Base-by-base conservation (phyloP, 2,113 vertebrate species). In the Corythornis cristatus region DNA sequence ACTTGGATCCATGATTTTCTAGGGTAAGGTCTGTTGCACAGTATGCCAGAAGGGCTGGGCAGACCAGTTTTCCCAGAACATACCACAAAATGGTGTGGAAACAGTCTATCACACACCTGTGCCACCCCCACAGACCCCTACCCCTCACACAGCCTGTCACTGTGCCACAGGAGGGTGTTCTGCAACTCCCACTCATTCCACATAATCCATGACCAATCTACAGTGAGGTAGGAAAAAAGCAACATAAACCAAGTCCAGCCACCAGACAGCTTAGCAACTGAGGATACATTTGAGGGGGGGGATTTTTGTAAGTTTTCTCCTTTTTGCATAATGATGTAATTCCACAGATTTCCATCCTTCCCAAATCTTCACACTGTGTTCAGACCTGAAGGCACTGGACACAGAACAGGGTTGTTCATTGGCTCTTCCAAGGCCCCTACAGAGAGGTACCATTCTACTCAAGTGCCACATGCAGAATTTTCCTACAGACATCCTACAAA, bases 201-300 rank as follows among this genome's bases (percentile, higher is more conserved):
- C 33, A 8, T 15, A 42, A 33, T 28, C n/a, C 11, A 12, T 12
- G 40, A 5, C 48, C 58, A 37, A 68, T 8, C 23, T 53, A 33
- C 20, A 60, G 6, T 3, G 3, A 75, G 10, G 8, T 12, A 35
- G 16, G 15, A 54, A 67, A 76, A 60, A 56, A n/a, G 20, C 15
- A 60, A 71, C 0, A 0, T 20, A 33, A 29, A 86, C 28, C 10
- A 82, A 90, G 6, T 67, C 17, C 46, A 80, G 33, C 67, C 56
- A 20, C 13, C 7, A 66, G 9, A 57, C 15, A 31, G 40, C 14
- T 83, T 42, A 80, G 66, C 5, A 75, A 79, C 22, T 8, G 12
- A 26, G 4, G 73, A 11, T 35, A 43, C 0, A 0, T 11, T 51
- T 8, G 8, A 8, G 2, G 7, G 3, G 1, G 22, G 12, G 2